A percentile compares a stretch with the other conserved stretches of the same genome.
These are phyloP conservation scores for Acanthiza pusilla DNA, from an alignment of 2,797 vertebrate genomes.

Conservation along the genomic window DNA sequence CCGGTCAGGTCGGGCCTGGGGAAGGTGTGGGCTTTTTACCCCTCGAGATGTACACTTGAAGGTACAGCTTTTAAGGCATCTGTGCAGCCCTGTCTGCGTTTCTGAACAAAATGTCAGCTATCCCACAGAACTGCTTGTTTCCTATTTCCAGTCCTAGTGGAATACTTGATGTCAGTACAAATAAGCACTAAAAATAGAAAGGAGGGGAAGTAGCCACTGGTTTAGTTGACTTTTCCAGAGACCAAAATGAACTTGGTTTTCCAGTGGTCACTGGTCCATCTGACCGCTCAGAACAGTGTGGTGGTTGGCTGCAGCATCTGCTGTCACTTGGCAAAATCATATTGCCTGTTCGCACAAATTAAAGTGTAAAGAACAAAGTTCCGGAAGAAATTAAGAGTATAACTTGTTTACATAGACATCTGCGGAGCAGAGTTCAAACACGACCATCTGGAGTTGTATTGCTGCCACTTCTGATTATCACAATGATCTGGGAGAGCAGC, in stretches of 20 bases:
- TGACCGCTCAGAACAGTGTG: not conserved
- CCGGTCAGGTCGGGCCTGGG: not conserved
- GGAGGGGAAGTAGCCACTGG: not conserved
- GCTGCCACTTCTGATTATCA: slow-evolving; percentile 60
- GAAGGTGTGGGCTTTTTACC: not conserved
- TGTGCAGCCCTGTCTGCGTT: rapidly evolving
- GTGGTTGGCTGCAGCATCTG: not conserved
- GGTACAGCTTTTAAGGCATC: rapidly evolving
- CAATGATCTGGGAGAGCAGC: slow-evolving; percentile 53
- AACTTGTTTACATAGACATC: slow-evolving; percentile 71
- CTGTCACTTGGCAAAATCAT: not conserved
- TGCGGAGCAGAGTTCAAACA: slow-evolving; percentile 66
- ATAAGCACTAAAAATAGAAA: slow-evolving; percentile 3
- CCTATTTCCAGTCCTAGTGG: not conserved
- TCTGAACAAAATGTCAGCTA: not conserved
- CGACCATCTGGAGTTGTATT: slow-evolving; percentile 60
- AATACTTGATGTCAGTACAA: slow-evolving; percentile 6
- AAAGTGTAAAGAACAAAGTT: slow-evolving; percentile 68
- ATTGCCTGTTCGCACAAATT: slow-evolving; percentile 27
- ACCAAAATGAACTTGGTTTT: not conserved
- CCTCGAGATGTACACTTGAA: rapidly evolving
- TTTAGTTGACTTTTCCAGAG: not conserved
- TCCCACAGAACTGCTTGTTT: not conserved
- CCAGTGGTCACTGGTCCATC: not conserved
- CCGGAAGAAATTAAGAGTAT: slow-evolving; percentile 71